phyloP scores from a whole-genome alignment of 2,797 vertebrate genomes.

The Naso thynnoides region DNA sequence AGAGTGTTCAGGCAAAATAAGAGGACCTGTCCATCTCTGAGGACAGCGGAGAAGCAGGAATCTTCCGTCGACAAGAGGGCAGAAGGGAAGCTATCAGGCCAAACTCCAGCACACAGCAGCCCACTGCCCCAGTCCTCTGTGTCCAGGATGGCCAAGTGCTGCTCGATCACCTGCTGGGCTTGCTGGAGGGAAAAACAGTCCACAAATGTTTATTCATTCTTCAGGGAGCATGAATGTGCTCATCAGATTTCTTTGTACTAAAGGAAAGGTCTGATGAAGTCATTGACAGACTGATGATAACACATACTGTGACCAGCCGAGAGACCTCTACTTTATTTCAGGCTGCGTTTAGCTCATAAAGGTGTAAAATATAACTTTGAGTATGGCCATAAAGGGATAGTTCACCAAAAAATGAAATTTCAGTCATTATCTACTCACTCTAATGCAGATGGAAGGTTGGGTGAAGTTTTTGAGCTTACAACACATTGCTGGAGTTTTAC shows the following conservation, averaged over 20 bases:
- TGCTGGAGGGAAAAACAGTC: slow-evolving; percentile 76
- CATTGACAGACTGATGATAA: background rate
- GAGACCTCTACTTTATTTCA: background rate
- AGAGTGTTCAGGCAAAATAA: slow-evolving; percentile 91
- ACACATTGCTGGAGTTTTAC: too few species aligned
- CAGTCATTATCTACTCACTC: too few species aligned
- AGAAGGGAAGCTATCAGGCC: slow-evolving; percentile 92
- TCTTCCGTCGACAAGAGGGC: slow-evolving; percentile 91
- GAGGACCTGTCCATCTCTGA: slow-evolving; percentile 93
- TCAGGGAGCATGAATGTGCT: background rate
- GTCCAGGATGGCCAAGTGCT: slow-evolving; percentile 84
- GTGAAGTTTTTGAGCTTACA: too few species aligned
- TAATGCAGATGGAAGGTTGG: too few species aligned
- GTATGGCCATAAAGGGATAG: background rate
- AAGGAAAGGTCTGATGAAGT: background rate
- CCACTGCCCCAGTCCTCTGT: slow-evolving; percentile 85
- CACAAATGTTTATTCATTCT: background rate
- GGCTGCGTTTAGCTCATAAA: background rate
- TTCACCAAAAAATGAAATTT: too few species aligned
- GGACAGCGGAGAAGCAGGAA: slow-evolving; percentile 90
- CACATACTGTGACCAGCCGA: background rate
- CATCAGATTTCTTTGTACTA: background rate
- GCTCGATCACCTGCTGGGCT: slow-evolving; percentile 88
- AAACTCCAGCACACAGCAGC: slow-evolving; percentile 92
- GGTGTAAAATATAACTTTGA: background rate